phyloP scores from a whole-genome alignment of 2,888 invertebrate species.

The Oxycera nigricornis region DNA sequence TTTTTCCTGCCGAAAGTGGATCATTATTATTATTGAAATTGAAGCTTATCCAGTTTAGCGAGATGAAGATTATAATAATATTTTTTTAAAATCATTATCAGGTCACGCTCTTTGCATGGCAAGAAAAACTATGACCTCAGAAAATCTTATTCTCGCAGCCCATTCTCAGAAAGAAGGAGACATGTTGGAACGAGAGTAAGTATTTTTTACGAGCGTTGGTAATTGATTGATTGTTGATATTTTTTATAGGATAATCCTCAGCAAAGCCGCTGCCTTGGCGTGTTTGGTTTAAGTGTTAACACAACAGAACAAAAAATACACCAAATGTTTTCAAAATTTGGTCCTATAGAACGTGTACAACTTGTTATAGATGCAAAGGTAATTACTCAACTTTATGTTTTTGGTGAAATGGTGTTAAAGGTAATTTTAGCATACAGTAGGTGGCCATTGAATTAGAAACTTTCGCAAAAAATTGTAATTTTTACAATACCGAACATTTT shows the following conservation, averaged over 20 bases:
- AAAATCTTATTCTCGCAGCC: slow-evolving; percentile 76
- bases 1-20: too few relatives aligned
- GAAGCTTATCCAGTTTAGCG: too few relatives aligned
- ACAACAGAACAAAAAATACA: slow-evolving; percentile 92
- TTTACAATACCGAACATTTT: too few relatives aligned
- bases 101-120: slow-evolving; percentile 68
- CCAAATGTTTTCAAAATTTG: slow-evolving; percentile 91
- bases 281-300: slow-evolving; percentile 92
- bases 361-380: slow-evolving; percentile 93
- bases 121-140: slow-evolving; percentile 68
- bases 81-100: slow-evolving; percentile 45
- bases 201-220: neutral
- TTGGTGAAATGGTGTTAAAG: too few relatives aligned
- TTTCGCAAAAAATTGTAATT: too few relatives aligned
- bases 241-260: slow-evolving; percentile 66
- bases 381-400: too few relatives aligned
- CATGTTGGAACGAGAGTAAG: slow-evolving; percentile 79
- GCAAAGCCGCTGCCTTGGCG: slow-evolving; percentile 88
- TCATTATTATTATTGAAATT: too few relatives aligned
- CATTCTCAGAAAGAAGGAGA: slow-evolving; percentile 81
- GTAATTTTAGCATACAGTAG: too few relatives aligned
- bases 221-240: slow-evolving; percentile 1
- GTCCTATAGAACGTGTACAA: slow-evolving; percentile 90
- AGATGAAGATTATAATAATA: neutral
- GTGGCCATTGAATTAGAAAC: too few relatives aligned